Percentiles rank a stretch among this genome's conserved stretches.
Evolutionary conservation across 1,140 invertebrate species (phyloP).

Genomic region (Leguminivora glycinivorella): DNA sequence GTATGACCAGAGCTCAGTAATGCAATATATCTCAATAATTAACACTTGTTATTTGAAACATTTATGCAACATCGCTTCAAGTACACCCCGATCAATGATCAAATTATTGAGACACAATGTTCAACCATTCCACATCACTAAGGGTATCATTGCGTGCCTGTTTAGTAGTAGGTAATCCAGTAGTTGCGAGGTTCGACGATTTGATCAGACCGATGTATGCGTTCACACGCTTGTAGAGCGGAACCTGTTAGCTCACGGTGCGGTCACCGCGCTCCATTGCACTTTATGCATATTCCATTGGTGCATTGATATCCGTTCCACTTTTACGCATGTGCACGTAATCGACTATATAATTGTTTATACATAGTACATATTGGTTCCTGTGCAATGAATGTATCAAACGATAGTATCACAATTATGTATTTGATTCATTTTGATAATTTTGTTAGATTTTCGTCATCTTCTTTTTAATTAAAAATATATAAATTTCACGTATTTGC

Average conservation of each 20-base stretch:
- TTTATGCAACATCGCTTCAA: not conserved
- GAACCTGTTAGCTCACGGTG: slow-evolving; percentile 35
- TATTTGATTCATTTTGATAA: too few relatives aligned
- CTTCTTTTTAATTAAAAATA: too few relatives aligned
- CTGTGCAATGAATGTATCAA: not conserved
- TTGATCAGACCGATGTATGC: slow-evolving; percentile 5
- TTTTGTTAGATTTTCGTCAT: too few relatives aligned
- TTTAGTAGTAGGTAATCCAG: not conserved
- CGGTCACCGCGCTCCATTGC: slow-evolving; percentile 63
- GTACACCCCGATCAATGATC: not conserved
- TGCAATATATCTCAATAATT: too few relatives aligned
- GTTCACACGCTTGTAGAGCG: slow-evolving; percentile 23
- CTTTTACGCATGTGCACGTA: slow-evolving; percentile 50
- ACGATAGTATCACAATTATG: not conserved
- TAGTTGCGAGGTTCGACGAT: not conserved
- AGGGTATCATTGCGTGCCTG: not conserved
- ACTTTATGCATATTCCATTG: slow-evolving; percentile 65
- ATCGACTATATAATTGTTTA: slow-evolving; percentile 21
- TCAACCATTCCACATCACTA: not conserved
- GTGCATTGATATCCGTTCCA: slow-evolving; percentile 68
- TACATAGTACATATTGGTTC: not conserved
- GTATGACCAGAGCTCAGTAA: too few relatives aligned
- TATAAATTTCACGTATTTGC: not conserved
- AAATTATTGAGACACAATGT: not conserved
- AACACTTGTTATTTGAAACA: not conserved